A percentile compares a stretch with the other conserved stretches of the same genome.
Evolutionary conservation across 2,113 vertebrate species (phyloP).

Genomic region (Myocastor coypus): DNA sequence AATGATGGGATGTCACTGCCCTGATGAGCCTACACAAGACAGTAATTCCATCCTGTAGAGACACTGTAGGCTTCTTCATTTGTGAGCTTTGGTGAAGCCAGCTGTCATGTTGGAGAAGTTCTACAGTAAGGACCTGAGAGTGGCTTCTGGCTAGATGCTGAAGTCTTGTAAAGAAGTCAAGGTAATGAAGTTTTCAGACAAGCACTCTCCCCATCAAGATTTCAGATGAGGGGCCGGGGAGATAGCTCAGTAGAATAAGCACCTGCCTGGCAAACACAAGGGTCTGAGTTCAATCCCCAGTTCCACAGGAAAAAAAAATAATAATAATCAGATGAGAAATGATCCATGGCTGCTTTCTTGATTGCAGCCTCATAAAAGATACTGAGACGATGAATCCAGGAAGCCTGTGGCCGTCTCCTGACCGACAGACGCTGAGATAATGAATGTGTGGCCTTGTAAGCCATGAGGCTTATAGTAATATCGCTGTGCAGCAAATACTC

Average conservation of each 20-base stretch:
- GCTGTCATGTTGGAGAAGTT: not conserved
- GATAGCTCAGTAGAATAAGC: no score
- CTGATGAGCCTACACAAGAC: not conserved
- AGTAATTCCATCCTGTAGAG: not conserved
- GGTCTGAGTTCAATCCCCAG: no score
- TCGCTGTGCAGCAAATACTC: not conserved
- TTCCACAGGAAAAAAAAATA: no score
- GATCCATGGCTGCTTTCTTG: not conserved
- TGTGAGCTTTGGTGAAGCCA: not conserved
- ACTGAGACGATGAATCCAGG: not conserved
- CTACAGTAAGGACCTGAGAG: not conserved
- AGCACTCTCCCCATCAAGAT: not conserved
- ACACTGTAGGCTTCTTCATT: not conserved
- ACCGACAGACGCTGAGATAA: not conserved
- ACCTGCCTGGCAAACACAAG: no score
- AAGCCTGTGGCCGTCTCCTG: not conserved
- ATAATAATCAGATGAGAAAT: constrained; percentile 50
- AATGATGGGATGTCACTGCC: not conserved
- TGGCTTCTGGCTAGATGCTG: not conserved
- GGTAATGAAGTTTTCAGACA: not conserved
- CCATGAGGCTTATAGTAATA: not conserved
- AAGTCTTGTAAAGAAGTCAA: not conserved
- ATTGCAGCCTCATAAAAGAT: not conserved
- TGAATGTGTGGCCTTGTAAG: not conserved
- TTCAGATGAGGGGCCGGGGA: constrained; percentile 59